These are phyloP conservation scores for Drosophila persimilis DNA, from an alignment of 1,140 invertebrate species.

Conservation along the genomic window DNA sequence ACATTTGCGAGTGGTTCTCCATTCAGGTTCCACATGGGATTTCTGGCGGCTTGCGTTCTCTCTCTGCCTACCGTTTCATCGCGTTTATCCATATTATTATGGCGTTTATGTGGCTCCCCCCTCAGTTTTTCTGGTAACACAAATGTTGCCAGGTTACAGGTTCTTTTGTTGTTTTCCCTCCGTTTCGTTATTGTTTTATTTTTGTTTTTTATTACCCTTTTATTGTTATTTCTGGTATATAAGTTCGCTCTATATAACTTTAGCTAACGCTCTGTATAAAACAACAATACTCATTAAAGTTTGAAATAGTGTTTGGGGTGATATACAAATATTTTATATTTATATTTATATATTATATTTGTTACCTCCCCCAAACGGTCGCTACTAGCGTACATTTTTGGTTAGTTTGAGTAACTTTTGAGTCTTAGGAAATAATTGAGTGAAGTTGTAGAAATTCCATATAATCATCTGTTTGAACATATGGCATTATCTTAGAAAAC, in stretches of 20 bases:
- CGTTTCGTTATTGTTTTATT: slow-evolving; percentile 30
- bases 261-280: no score
- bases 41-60: neutral
- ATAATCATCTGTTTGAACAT: no score
- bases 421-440: no score
- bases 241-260: slow-evolving; percentile 6
- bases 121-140: slow-evolving; percentile 1
- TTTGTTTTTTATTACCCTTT: slow-evolving; percentile 58
- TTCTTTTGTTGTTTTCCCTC: slow-evolving; percentile 38
- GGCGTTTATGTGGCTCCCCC: slow-evolving; percentile 42
- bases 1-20: slow-evolving; percentile 29
- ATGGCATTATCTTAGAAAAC: no score
- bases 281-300: slow-evolving; percentile 14
- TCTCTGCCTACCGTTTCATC: slow-evolving; percentile 9
- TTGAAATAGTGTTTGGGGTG: slow-evolving; percentile 12
- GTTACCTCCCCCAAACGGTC: no score
- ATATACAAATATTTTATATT: slow-evolving; percentile 9
- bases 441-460: no score
- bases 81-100: slow-evolving; percentile 39
- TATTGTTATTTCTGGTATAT: slow-evolving; percentile 52
- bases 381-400: no score
- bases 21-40: neutral
- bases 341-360: no score
- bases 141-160: slow-evolving; percentile 46
- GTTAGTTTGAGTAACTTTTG: no score